A percentile compares a stretch with the other conserved stretches of the same genome.
Conservation (phyloP, 1,140 invertebrate genomes). For the Hypothenemus hampei region DNA sequence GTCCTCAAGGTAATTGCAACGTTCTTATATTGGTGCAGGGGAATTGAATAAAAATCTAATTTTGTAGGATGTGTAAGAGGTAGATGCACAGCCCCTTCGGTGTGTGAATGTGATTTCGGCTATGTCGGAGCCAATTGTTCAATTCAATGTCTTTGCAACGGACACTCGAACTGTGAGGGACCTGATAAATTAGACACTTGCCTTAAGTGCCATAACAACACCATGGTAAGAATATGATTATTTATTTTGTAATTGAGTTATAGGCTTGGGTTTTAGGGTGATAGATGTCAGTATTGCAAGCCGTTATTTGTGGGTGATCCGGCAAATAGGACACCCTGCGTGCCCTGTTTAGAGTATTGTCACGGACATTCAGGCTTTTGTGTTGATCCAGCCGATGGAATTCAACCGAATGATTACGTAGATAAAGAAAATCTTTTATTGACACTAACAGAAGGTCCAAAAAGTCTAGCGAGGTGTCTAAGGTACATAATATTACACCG, state of each 20-base stretch:
- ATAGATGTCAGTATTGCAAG: constrained; percentile 83
- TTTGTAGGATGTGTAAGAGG: constrained; percentile 77
- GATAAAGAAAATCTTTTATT: constrained; percentile 44
- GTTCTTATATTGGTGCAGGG: not conserved
- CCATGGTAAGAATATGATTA: constrained; percentile 56
- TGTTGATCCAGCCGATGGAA: constrained; percentile 49
- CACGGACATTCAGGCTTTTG: constrained; percentile 84
- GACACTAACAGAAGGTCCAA: constrained; percentile 60
- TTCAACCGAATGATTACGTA: constrained; percentile 37
- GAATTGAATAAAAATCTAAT: constrained; percentile 1
- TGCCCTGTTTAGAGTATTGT: constrained; percentile 84
- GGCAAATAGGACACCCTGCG: constrained; percentile 75
- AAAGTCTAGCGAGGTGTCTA: constrained; percentile 73
- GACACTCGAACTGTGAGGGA: constrained; percentile 86
- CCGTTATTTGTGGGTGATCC: constrained; percentile 89
- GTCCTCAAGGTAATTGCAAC: constrained; percentile 56
- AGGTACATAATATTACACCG: constrained; percentile 25
- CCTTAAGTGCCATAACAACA: constrained; percentile 86
- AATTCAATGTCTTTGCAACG: constrained; percentile 90
- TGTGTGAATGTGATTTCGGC: constrained; percentile 89
- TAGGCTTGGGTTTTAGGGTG: constrained; percentile 48
- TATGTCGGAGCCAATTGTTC: constrained; percentile 92
- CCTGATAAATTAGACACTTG: constrained; percentile 78
- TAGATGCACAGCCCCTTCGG: constrained; percentile 75
- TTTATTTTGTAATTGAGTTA: not conserved